Evolutionary conservation across 2,113 vertebrate genomes (phyloP), one percentile per base, ranked within the genome.

Genomic region (Salvelinus sp.): DNA sequence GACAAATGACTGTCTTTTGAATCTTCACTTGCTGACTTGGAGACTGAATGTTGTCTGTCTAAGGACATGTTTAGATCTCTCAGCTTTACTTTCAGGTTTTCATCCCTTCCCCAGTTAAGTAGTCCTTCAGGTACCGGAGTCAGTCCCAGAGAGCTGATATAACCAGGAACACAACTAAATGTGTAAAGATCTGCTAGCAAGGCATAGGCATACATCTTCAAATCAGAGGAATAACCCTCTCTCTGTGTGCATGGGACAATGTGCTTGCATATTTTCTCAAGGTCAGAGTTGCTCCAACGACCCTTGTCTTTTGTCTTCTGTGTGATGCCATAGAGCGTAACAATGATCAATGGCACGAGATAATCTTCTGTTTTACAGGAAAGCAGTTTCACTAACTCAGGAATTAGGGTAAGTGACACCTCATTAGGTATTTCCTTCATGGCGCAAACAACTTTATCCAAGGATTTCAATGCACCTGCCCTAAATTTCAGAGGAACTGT

Each of bases 21-120:
- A 38, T 9, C 38, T 38, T 44, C 38, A 44, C 38, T 44, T 44
- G 38, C 9, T 38, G 33, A 38, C 6, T 38, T 38, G 33, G 6
- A 9, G 6, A 38, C 33, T 0, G 33, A 7, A 38, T 0, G 6
- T 38, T 38, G 33, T 38, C 1, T 38, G 1, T 38, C 6, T 2
- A 91, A 60, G 10, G 80, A 47, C 28, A 0, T 22, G 50, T 80
- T 72, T 16, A 91, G 44, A 38, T 0, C 13, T 9, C 69, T 79
- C n/a, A 91, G 47, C 0, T n/a, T 72, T 0, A 86, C 82, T 83
- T 91, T 92, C 9, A 89, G 54, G 2, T 78, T 72, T 0, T 89
- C 76, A 28, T 85, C 69, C 28, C 86, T 0, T 72, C 83, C 30
- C 77, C 87, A 72, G 10, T 2, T n/a, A 69, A 88, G 64, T 48